Evolutionary conservation across 2,797 vertebrate genomes (phyloP), one percentile per base, ranked within the genome.

Genomic region (Falco berigora): DNA sequence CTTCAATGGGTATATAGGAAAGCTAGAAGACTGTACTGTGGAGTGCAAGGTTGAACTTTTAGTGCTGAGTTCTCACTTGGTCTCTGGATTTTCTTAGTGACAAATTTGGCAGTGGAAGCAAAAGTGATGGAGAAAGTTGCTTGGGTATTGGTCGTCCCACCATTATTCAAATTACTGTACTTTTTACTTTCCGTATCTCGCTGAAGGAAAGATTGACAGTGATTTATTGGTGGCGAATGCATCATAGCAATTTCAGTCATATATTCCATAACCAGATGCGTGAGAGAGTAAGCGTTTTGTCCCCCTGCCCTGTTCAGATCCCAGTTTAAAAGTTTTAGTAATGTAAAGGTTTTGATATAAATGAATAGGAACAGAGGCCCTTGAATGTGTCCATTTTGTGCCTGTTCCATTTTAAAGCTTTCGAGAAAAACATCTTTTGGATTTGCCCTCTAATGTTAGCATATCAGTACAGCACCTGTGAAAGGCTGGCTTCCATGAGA

Each of bases 191-290:
- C 98, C 97, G 16, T 85, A 24, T 93, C 92, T 97, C 30, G 68
- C 71, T 89, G 86, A 94, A 86, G 98, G 98, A 97, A 98, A 98
- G 94, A 96, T 74, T 97, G 97, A 97, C 90, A 96, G 95, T 93
- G 90, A 96, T 94, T 97, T 97, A 80, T 96, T 96, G 94, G 91
- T 96, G 91, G 56, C 67, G 80, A 67, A 86, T 72, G 75, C 92
- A 93, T 97, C 95, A 90, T 56, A 84, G 61, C 76, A 84, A 53
- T 58, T 93, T 61, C 84, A 96, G 94, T 98, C 98, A 98, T 95
- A 97, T 61, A 97, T 98, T 98, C 98, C 98, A 75, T 85, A 96
- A 74, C 78, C 59, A 79, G 94, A 94, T 82, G 82, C 32, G 1
- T 90, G 95, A 96, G 90, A 96, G 58, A 94, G 62, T 81, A 68